phyloP scores from a whole-genome alignment of 2,888 invertebrate species.

The Marasmarcha lunaedactyla region DNA sequence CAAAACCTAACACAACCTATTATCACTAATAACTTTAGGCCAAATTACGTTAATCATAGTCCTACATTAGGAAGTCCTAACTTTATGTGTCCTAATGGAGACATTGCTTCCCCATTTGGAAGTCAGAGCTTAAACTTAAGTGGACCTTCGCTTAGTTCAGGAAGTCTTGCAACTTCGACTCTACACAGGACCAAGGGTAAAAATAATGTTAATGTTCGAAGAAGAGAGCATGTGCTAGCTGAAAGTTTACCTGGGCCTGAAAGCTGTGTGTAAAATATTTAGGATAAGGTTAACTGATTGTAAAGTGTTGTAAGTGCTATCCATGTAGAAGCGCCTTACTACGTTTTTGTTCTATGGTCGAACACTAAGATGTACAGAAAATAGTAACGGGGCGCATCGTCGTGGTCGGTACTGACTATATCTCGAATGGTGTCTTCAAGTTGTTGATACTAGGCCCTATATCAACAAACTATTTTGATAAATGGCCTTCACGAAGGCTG shows the following conservation, averaged over 20 bases:
- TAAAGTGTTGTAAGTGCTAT: too few relatives aligned
- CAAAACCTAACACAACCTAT: conserved; percentile 45
- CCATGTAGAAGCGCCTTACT: too few relatives aligned
- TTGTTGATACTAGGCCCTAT: too few relatives aligned
- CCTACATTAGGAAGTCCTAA: conserved; percentile 62
- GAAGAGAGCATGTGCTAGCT: conserved; percentile 83
- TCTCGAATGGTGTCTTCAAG: too few relatives aligned
- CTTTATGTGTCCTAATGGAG: conserved; percentile 61
- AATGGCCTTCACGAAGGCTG: too few relatives aligned
- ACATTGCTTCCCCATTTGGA: conserved; percentile 47
- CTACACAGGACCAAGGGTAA: conserved; percentile 65
- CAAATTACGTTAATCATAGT: conserved; percentile 51
- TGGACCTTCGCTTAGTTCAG: conserved; percentile 56
- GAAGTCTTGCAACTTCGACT: conserved; percentile 55
- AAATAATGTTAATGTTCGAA: conserved; percentile 53
- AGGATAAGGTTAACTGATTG: too few relatives aligned
- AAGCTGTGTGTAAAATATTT: conserved; percentile 78
- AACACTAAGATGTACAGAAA: too few relatives aligned
- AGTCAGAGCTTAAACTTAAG: conserved; percentile 47
- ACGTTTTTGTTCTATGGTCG: too few relatives aligned
- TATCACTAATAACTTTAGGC: conserved; percentile 44
- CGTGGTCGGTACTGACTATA: too few relatives aligned
- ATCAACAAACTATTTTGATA: too few relatives aligned
- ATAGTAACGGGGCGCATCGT: too few relatives aligned
- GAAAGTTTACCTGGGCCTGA: conserved; percentile 90